Base-by-base conservation (phyloP, 2,113 vertebrate species). In the Laticauda colubrina region DNA sequence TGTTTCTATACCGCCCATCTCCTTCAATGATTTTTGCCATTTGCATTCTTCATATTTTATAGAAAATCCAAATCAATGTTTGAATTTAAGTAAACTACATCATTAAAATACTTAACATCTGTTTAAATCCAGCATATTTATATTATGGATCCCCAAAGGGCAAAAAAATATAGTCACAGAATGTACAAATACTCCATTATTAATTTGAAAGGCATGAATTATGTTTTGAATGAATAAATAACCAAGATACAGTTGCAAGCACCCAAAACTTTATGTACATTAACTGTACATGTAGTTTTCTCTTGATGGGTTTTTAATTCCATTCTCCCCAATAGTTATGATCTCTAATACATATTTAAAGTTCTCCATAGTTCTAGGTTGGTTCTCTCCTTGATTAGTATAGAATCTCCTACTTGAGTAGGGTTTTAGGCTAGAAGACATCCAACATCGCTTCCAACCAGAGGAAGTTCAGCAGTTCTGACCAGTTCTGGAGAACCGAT, bases 221-320 rank as follows among this genome's bases (percentile, higher is more conserved):
- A 87, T 29, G 11, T 14, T 5, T 57, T 89, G 2, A 0, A 88
- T 26, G 92, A 95, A 94, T 94, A 94, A 75, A 89, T 48, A 0
- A 95, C 96, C 95, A 97, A 96, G 85, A 24, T 90, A 89, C 87
- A 94, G 88, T 93, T 91, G 93, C 11, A 75, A 87, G 91, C 94
- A 91, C 59, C 94, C 94, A 53, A 87, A 87, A 94, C 45, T 87
- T 88, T 88, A 93, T 94, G 9, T 94, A 93, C 93, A 94, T 56
- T n/a, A 90, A 93, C 45, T 24, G 51, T 95, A 54, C 89, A 91
- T 93, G 26, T 87, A 95, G 14, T 85, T 94, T 93, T 26, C 59
- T 29, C 59, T 61, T 64, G 61, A 23, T 29, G 61, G 75, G 94
- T 1, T 51, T 92, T 45, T 86, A 23, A 64, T 64, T 26, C 26